Base-by-base conservation (phyloP, 2,113 vertebrate species). In the Pseudonaja textilis region DNA sequence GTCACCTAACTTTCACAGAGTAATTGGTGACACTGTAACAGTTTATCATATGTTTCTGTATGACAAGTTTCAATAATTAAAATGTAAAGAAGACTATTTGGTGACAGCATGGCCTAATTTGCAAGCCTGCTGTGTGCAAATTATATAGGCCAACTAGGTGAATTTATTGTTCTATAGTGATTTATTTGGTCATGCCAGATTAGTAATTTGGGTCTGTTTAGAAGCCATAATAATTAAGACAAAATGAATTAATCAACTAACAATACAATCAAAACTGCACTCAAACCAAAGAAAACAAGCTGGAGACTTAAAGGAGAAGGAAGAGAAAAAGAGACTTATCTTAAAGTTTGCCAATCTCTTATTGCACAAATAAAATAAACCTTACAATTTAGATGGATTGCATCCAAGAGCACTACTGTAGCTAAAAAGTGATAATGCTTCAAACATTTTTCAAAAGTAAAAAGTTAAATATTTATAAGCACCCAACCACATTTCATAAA, bases 391-490 rank as follows among this genome's bases (percentile, higher is more conserved):
- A 97, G 97, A 98, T 98, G 97, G 97, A 98, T 98, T 97, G 96
- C 94, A 42, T 97, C 97, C 97, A 97, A 97, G 96, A 97, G 97
- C 97, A 98, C 96, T 97, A 97, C 97, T 97, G 97, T 98, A 97
- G 97, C 97, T 98, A 98, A 98, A 93, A 97, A 98, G 97, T 98
- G 98, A 98, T 97, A 98, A 98, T 98, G 98, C 97, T 98, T 98
- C 97, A 98, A 98, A 97, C 97, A 97, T 98, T 98, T 98, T 98
- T 98, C 97, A 98, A 98, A 50, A 98, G 98, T 61, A 93, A 97
- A 98, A 98, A 98, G 97, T 98, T 98, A 98, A 98, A 98, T 98
- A 98, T 98, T 98, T 98, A 98, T 98, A 98, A 98, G 98, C 96
- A 97, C 93, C 98, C 97, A 97, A 98, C 97, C 97, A 97, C 98